phyloP scores from a whole-genome alignment of 2,113 vertebrate species.

The Corythoichthys haematopterus region DNA sequence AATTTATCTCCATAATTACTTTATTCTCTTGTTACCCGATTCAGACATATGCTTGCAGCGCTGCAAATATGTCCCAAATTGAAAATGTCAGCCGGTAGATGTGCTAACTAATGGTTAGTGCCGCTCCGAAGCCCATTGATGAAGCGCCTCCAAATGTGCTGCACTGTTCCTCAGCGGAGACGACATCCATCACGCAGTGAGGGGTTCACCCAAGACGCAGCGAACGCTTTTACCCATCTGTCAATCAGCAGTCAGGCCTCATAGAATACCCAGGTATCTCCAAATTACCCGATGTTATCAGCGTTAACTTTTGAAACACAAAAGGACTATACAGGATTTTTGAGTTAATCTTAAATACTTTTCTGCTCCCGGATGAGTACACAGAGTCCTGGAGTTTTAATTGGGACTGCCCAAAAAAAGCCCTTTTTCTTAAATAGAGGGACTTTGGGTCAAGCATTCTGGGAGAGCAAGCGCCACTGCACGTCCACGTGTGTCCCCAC shows the following conservation, averaged over 20 bases:
- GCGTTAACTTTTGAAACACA: neutral
- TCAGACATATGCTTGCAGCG: neutral
- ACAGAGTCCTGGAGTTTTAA: too few relatives aligned
- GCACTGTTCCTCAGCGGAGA: conserved; percentile 30
- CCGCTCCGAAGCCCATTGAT: neutral
- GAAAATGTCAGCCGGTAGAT: neutral
- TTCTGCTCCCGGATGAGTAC: too few relatives aligned
- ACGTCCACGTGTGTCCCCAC: too few relatives aligned
- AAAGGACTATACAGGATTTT: too few relatives aligned
- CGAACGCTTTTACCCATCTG: conserved; percentile 40
- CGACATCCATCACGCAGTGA: conserved; percentile 50
- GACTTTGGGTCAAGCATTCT: too few relatives aligned
- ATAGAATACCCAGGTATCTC: neutral
- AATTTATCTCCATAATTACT: neutral
- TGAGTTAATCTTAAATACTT: too few relatives aligned
- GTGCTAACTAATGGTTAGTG: conserved; percentile 1
- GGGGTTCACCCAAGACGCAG: conserved; percentile 41
- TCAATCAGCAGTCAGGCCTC: conserved; percentile 52
- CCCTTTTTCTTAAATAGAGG: too few relatives aligned
- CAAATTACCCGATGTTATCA: neutral
- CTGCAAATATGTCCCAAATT: neutral
- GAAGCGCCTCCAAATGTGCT: conserved; percentile 35
- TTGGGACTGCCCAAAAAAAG: too few relatives aligned
- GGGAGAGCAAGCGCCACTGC: too few relatives aligned
- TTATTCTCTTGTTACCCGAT: neutral